Percentiles rank a stretch among this genome's conserved stretches.
Evolutionary conservation across 2,888 invertebrate species (phyloP).

Genomic region (Drosophila gaucha): DNA sequence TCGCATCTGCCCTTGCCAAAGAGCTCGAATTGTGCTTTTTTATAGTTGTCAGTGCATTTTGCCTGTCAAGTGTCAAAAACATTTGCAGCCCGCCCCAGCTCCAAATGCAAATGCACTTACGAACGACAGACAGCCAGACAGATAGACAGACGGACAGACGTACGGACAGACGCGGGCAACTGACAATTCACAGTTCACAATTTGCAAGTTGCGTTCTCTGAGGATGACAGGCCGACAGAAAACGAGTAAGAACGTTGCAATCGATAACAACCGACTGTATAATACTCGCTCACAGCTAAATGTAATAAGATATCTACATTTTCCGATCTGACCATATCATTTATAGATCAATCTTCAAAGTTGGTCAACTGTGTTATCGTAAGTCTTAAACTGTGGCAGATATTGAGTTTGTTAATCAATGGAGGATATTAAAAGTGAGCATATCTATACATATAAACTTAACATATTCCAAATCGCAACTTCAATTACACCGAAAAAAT

Average conservation of each 20-base stretch:
- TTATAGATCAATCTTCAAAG: no score
- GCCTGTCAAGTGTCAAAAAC: slow-evolving; percentile 80
- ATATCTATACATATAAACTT: no score
- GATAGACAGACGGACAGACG: not conserved
- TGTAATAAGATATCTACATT: no score
- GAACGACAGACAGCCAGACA: slow-evolving; percentile 19
- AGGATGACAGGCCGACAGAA: slow-evolving; percentile 72
- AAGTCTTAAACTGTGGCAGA: no score
- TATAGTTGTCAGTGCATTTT: slow-evolving; percentile 72
- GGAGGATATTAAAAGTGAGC: no score
- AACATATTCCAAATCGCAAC: no score
- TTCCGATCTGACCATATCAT: no score
- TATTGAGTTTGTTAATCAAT: no score
- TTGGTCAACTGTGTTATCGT: no score
- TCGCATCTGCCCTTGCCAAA: slow-evolving; percentile 25
- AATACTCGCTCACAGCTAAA: not conserved
- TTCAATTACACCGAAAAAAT: no score
- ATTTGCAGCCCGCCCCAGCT: slow-evolving; percentile 60
- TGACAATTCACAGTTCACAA: slow-evolving; percentile 34
- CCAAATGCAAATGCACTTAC: slow-evolving; percentile 75
- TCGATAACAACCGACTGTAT: not conserved
- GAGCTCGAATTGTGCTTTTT: slow-evolving; percentile 49
- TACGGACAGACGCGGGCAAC: slow-evolving; percentile 9
- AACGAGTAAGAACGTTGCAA: slow-evolving; percentile 4
- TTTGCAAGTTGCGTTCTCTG: slow-evolving; percentile 58